Conservation (phyloP, 2,888 invertebrate genomes). For the Halictus quadricinctus region DNA sequence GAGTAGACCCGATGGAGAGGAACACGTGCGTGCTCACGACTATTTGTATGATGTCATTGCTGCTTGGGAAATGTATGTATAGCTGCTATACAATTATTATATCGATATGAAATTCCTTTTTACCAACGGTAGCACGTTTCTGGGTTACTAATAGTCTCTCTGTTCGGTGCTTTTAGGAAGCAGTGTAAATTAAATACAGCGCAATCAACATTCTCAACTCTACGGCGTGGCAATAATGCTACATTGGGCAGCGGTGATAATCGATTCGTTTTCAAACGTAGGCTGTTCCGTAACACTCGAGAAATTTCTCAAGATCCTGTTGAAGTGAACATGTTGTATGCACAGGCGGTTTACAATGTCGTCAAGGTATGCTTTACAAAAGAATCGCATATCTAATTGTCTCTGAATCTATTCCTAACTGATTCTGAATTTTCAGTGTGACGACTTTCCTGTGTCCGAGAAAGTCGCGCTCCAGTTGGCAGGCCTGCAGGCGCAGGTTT, state of each 20-base stretch:
- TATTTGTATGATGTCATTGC: slow-evolving; percentile 97
- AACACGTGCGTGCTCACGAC: slow-evolving; percentile 95
- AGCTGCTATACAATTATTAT: background rate
- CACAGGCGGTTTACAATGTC: slow-evolving; percentile 97
- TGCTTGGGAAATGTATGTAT: slow-evolving; percentile 93
- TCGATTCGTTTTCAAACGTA: slow-evolving; percentile 95
- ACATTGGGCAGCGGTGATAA: slow-evolving; percentile 93
- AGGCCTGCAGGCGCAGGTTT: slow-evolving; percentile 96
- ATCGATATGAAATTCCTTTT: too few species aligned
- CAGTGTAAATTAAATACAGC: slow-evolving; percentile 84
- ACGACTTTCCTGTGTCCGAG: slow-evolving; percentile 97
- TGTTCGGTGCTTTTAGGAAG: slow-evolving; percentile 79
- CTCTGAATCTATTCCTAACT: background rate
- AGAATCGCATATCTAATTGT: background rate
- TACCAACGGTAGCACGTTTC: background rate
- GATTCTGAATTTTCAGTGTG: slow-evolving; percentile 85
- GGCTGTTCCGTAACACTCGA: slow-evolving; percentile 93
- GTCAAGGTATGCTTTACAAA: slow-evolving; percentile 88
- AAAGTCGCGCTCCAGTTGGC: slow-evolving; percentile 97
- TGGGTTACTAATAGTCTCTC: background rate
- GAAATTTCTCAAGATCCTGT: slow-evolving; percentile 97
- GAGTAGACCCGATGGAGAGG: slow-evolving; percentile 92
- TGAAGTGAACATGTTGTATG: slow-evolving; percentile 95
- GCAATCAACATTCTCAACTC: slow-evolving; percentile 83
- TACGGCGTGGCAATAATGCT: slow-evolving; percentile 85